Conservation (phyloP, 2,888 invertebrate species). For the Meganola albula region DNA sequence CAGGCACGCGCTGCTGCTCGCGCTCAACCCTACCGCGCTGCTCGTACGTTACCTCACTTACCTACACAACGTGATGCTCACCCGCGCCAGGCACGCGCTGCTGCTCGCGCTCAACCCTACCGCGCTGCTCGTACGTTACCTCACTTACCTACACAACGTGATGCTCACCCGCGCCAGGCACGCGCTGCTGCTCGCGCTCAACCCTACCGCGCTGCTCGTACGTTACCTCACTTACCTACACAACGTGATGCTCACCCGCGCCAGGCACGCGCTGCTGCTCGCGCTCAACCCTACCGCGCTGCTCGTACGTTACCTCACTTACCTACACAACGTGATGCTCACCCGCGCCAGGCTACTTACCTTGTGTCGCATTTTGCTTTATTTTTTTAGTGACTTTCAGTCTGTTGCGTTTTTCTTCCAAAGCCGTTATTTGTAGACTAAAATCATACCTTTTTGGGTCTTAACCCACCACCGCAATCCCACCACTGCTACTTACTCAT, state of each 20-base stretch:
- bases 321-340: background rate
- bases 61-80: slow-evolving; percentile 88
- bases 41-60: no score
- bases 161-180: background rate
- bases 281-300: background rate
- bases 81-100: slow-evolving; percentile 82
- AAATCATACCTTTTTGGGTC: no score
- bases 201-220: background rate
- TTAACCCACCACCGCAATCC: no score
- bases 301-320: no score
- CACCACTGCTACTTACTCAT: no score
- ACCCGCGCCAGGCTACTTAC: background rate
- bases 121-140: slow-evolving; percentile 76
- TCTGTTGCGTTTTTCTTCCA: no score
- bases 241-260: background rate
- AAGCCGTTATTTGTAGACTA: no score
- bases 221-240: no score
- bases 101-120: slow-evolving; percentile 81
- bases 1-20: slow-evolving; percentile 80
- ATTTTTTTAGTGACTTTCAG: no score
- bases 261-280: background rate
- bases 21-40: slow-evolving; percentile 72
- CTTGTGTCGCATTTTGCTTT: no score
- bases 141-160: no score
- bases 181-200: background rate